These are phyloP conservation scores for Chorisops tibialis DNA, from an alignment of 2,888 invertebrate genomes.

Conservation along the genomic window DNA sequence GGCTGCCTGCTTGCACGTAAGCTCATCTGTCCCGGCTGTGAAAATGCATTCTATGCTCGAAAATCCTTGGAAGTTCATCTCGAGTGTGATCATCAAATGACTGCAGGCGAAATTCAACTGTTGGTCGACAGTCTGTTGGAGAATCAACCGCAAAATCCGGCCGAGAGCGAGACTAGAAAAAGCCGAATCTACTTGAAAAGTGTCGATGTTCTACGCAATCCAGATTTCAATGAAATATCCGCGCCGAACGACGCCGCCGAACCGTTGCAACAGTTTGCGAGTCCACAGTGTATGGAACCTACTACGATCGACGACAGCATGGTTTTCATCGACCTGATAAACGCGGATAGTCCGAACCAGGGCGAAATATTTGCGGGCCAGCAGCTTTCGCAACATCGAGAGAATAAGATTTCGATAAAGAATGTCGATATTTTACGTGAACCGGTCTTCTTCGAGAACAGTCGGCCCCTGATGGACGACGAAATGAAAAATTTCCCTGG, in stretches of 20 bases:
- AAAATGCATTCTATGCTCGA: constrained; percentile 62
- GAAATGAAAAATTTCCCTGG: no score
- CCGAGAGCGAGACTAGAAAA: constrained; percentile 36
- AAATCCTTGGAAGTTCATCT: constrained; percentile 64
- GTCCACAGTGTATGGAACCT: background rate
- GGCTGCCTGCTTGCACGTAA: constrained; percentile 45
- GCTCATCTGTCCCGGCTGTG: constrained; percentile 62
- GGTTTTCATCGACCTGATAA: constrained; percentile 33
- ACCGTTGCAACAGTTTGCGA: constrained; percentile 1
- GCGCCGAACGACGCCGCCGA: background rate
- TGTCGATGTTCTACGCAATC: constrained; percentile 47
- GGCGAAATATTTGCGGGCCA: background rate
- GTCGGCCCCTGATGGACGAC: background rate
- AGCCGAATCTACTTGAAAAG: constrained; percentile 50
- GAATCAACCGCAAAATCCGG: background rate
- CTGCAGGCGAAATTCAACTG: constrained; percentile 58
- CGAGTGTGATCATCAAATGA: constrained; percentile 66
- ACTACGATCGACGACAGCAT: constrained; percentile 22
- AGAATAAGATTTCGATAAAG: constrained; percentile 47
- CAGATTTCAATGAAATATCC: constrained; percentile 36
- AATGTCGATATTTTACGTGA: constrained; percentile 49
- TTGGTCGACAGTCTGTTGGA: constrained; percentile 42
- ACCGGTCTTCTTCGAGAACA: constrained; percentile 37
- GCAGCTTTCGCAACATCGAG: background rate
- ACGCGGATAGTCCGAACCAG: constrained; percentile 13